Conservation (phyloP, 2,797 vertebrate species). For the Hephaestus fuliginosus region DNA sequence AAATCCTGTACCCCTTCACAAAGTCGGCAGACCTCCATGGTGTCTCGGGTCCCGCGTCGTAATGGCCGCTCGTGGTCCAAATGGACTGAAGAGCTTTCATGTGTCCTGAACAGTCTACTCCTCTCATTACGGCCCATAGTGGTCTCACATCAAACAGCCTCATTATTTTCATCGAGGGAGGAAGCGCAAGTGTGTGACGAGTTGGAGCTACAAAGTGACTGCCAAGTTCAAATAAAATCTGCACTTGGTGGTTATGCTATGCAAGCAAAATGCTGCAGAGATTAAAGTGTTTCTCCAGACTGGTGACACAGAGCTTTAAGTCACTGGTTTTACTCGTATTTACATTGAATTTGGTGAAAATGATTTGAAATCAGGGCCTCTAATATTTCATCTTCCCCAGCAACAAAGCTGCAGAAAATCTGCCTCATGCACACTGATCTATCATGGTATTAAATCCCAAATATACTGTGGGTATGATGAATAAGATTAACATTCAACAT, state of each 20-base stretch:
- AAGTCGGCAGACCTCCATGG: slow-evolving; percentile 72
- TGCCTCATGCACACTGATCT: slow-evolving; percentile 13
- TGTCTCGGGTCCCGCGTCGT: slow-evolving; percentile 62
- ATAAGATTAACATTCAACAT: slow-evolving; percentile 42
- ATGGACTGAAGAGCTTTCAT: slow-evolving; percentile 84
- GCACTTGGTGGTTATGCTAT: slow-evolving; percentile 63
- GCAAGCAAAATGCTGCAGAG: slow-evolving; percentile 59
- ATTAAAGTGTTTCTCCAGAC: slow-evolving; percentile 59
- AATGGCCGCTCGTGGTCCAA: slow-evolving; percentile 79
- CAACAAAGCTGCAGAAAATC: slow-evolving; percentile 20
- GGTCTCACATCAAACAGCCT: slow-evolving; percentile 81
- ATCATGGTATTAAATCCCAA: slow-evolving; percentile 11
- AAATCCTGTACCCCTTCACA: slow-evolving; percentile 67
- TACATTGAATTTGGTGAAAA: slow-evolving; percentile 26
- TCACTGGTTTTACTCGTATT: slow-evolving; percentile 32
- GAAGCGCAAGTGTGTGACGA: slow-evolving; percentile 64
- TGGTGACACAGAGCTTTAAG: slow-evolving; percentile 26
- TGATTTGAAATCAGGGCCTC: slow-evolving; percentile 23
- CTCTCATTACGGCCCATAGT: slow-evolving; percentile 78
- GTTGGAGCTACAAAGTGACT: slow-evolving; percentile 77
- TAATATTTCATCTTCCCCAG: slow-evolving; percentile 29
- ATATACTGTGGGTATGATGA: slow-evolving; percentile 30
- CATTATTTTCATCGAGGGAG: slow-evolving; percentile 82
- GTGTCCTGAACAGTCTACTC: slow-evolving; percentile 81
- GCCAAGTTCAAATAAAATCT: slow-evolving; percentile 77